Percentiles rank a stretch among this genome's conserved stretches.
Conservation (phyloP, 2,888 invertebrate species). For the Bellardia bayeri region DNA sequence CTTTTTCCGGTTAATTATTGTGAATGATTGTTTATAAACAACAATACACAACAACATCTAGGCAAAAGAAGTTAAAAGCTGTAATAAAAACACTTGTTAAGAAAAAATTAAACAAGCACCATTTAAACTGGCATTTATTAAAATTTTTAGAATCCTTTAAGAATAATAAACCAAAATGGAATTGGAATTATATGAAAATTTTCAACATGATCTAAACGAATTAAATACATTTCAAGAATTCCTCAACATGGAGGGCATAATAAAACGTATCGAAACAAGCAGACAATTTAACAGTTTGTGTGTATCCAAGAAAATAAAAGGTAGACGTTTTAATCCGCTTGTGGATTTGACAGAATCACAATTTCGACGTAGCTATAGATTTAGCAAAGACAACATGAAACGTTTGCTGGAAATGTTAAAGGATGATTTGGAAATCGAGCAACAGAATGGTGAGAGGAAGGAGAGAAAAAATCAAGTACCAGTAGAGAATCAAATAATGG, state of each 20-base stretch:
- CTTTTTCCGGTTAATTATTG: constrained; percentile 43
- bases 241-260: constrained; percentile 53
- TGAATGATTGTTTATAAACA: constrained; percentile 41
- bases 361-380: constrained; percentile 79
- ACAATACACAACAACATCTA: not conserved
- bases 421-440: constrained; percentile 78
- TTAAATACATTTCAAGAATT: constrained; percentile 70
- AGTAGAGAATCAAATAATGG: constrained; percentile 79
- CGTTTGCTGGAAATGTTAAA: constrained; percentile 79
- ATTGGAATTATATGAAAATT: constrained; percentile 75
- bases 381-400: constrained; percentile 79
- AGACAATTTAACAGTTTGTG: constrained; percentile 38
- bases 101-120: not conserved
- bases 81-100: not conserved
- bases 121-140: not conserved
- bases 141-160: not conserved
- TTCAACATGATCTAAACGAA: constrained; percentile 76
- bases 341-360: constrained; percentile 78
- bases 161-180: constrained; percentile 68
- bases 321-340: constrained; percentile 78
- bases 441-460: constrained; percentile 43
- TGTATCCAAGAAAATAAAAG: constrained; percentile 48
- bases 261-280: constrained; percentile 41
- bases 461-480: constrained; percentile 78
- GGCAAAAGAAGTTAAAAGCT: not conserved